Base-by-base conservation (phyloP, 2,888 invertebrate species). In the Cerastoderma edule region DNA sequence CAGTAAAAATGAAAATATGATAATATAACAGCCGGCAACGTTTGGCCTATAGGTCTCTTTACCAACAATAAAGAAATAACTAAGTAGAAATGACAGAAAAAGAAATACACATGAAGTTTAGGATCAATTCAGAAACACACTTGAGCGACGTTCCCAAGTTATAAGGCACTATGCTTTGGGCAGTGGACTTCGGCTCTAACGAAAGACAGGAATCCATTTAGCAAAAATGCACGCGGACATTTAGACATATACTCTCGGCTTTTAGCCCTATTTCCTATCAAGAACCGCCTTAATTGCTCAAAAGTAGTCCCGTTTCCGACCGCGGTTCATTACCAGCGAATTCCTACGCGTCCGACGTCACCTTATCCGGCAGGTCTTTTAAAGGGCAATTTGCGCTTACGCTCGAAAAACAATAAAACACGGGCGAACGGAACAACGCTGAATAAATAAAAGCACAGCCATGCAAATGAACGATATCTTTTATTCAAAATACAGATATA, bases 281-380 rank as follows among this genome's bases (percentile, higher is more conserved):
- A 50, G 66, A 33, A 48, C 32, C 16, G 33, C n/a, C 66, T 33
- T 66, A 66, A 66, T 66, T 66, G 66, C 66, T 53, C 33, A 33
- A 66, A 66, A 66, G 66, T 66, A 53, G 66, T 50, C 24, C 66
- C 39, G 50, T 66, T 66, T 66, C 66, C 66, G 66, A 33, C 50
- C 50, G 24, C 32, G 33, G 22, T 33, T 66, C 66, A 66, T 66
- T 50, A 66, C 48, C 32, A 48, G 66, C 48, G 33, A 66, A 66
- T 50, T 30, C 50, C 32, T 33, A 53, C 33, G 30, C 35, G 33
- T 30, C 53, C 32, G 33, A 53, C 56, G 44, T 76, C 57, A 76
- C 67, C 39, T 56, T 66, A 65, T 54, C 33, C 76, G 76, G 67
- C 76, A 72, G 72, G 48, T 48, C 68, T 72, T 76, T 76, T 76